Conservation (phyloP, 30 jellyfish, hydroid and myxozoan species). For the Aurelia coerulea region DNA sequence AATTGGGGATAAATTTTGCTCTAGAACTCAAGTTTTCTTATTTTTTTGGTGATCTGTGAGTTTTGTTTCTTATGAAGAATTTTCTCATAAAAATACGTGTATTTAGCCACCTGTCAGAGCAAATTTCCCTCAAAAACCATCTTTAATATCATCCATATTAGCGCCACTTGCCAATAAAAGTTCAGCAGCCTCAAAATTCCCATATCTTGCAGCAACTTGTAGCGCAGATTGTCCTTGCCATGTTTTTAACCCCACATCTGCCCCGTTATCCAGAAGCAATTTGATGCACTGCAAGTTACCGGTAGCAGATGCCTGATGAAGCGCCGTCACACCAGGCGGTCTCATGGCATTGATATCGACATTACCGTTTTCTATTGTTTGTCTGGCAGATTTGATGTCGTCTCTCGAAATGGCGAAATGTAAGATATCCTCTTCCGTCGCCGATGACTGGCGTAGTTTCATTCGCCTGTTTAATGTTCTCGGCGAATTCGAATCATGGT, state of each 20-base stretch:
- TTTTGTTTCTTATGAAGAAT: too few relatives aligned
- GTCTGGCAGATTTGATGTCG: conserved; percentile 59
- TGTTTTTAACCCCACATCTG: conserved; percentile 46
- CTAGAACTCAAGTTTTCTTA: too few relatives aligned
- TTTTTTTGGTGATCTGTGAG: too few relatives aligned
- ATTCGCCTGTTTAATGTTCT: conserved; percentile 42
- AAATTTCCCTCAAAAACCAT: conserved; percentile 38
- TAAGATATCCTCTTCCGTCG: conserved; percentile 67
- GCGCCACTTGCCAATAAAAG: conserved; percentile 65
- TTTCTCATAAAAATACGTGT: too few relatives aligned
- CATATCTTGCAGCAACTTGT: conserved; percentile 70
- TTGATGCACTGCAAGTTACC: conserved; percentile 60
- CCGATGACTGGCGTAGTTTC: conserved; percentile 64
- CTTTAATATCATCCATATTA: conserved; percentile 59
- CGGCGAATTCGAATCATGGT: conserved; percentile 40
- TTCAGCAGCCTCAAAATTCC: conserved; percentile 78
- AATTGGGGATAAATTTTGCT: too few relatives aligned
- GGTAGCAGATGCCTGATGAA: conserved; percentile 79
- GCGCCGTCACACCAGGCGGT: conserved; percentile 82
- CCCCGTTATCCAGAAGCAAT: conserved; percentile 64
- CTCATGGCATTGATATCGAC: conserved; percentile 72
- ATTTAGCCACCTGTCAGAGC: too few relatives aligned
- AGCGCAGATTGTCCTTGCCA: conserved; percentile 81
- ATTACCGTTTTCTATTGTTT: conserved; percentile 41
- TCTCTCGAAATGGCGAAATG: conserved; percentile 76